Base-by-base conservation (phyloP, 37 sponge, comb jelly and placozoan genomes). In the Ianthella basta region DNA sequence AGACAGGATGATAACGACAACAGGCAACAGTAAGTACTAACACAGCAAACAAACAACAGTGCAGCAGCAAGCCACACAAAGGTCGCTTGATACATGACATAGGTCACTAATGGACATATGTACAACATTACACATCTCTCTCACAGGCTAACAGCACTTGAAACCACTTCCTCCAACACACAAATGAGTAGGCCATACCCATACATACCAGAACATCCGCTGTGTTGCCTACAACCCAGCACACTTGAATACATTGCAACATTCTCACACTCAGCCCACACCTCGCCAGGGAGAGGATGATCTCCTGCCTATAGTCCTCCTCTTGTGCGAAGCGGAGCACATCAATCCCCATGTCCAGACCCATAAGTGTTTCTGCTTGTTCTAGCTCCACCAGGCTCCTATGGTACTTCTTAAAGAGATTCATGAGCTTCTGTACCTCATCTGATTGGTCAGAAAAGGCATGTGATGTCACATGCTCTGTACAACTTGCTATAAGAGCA, bases 321-420 rank as follows among this genome's bases (percentile, higher is more conserved):
- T 90, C 86, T 13, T 83, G 69, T 8, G 86, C 67, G 74, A 90
- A 93, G 65, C 65, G 63, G 12, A 35, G 36, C 1, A 86, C 80
- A 81, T 93, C 94, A 61, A 93, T 82, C 1, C 85, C 89, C 44
- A 88, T 39, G 16, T 83, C 92, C 57, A 92, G 72, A 15, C 50
- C 63, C 6, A 63, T 85, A 44, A 91, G 59, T 32, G 37, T 55
- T 56, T 84, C 74, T 30, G 84, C 89, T 60, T 92, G 87, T 12
- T 37, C 25, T 37, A 57, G 67, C 57, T 92, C 93, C 56, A 27
- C 66, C 67, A 89, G 24, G 35, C 29, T 18, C 33, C 37, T 44
- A 15, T 70, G 56, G 59, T 86, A 89, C 60, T 89, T 69, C 56
- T 80, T 53, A 66, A 92, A 59, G 27, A 92, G 60, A 21, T 68